Evolutionary conservation across 2,888 invertebrate genomes (phyloP).

Genomic region (Noctua comes): DNA sequence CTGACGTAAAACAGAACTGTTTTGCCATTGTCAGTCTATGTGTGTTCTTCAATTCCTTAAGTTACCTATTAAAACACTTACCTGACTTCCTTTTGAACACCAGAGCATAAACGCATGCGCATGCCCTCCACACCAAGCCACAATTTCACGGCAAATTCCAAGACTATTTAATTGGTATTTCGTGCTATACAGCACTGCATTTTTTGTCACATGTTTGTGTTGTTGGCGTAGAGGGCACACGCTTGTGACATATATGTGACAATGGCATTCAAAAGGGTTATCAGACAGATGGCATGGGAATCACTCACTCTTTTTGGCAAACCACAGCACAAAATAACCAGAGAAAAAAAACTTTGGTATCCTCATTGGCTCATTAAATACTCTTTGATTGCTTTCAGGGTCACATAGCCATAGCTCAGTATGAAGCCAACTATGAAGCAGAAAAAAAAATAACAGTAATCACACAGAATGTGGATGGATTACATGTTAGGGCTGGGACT

Average conservation of each 20-base stretch:
- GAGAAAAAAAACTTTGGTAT: neutral
- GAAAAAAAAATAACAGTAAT: slow-evolving; percentile 91
- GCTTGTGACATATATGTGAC: too few relatives aligned
- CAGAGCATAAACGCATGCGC: too few relatives aligned
- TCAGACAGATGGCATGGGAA: neutral
- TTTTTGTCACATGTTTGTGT: too few relatives aligned
- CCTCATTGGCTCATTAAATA: neutral
- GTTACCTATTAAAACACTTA: neutral
- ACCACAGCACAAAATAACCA: neutral
- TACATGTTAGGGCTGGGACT: slow-evolving; percentile 96
- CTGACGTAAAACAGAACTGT: too few relatives aligned
- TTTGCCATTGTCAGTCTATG: neutral
- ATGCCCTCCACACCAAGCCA: too few relatives aligned
- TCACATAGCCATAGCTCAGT: slow-evolving; percentile 91
- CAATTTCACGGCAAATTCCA: too few relatives aligned
- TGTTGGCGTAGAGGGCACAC: too few relatives aligned
- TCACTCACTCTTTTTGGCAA: neutral
- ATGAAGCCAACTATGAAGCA: slow-evolving; percentile 88
- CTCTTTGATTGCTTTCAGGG: slow-evolving; percentile 83
- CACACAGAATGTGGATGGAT: slow-evolving; percentile 97
- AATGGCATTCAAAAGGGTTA: too few relatives aligned
- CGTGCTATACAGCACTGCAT: too few relatives aligned
- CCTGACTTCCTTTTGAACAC: too few relatives aligned
- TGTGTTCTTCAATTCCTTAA: neutral
- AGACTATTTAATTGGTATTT: too few relatives aligned